Base-by-base conservation (phyloP, 2,113 vertebrate genomes). In the Rhynchopsitta pachyrhyncha region DNA sequence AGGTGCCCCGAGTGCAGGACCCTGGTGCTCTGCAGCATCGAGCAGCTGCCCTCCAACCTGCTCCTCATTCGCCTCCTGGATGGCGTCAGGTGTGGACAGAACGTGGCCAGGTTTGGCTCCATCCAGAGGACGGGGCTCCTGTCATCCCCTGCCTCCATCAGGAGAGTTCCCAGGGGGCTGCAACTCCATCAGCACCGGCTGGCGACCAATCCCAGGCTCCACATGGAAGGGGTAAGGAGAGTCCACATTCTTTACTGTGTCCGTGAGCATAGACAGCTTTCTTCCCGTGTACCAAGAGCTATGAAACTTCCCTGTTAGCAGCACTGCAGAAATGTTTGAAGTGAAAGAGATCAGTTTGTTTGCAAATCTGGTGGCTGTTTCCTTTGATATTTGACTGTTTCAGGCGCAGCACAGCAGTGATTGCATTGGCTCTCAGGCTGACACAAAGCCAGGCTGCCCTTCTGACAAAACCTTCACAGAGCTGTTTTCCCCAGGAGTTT, bases 1-100 rank as follows among this genome's bases (percentile, higher is more conserved):
- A 90, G 98, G 90, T 99, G 99, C 79, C 99, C 99, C 0, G 99
- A 99, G 97, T 99, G 99, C 96, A 92, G 97, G 52, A 97, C 98
- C 33, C 98, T 98, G 1, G 98, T 98, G 29, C 97, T 97, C 24
- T 98, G 98, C 97, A 98, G 97, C 37, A 98, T 98, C 27, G 98
- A 99, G 92, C 98, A 99, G 50, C 98, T 99, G 70, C 99, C 99
- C 4, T 97, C 98, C 47, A 99, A 99, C 97, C 95, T 98, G 89
- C 97, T 99, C 88, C 97, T 99, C 41, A 97, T 99, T 41, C 98
- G 98, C 53, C 98, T 99, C 25, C 96, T 99, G 94, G 98, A 99
- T 88, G 97, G 98, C 16, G 97, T 99, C 80, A 89, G 94, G 42
- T 95, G 93, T 0, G 98, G 98, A 1, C 98, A 96, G 57, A 97